Evolutionary conservation across 2,113 vertebrate genomes (phyloP).

Genomic region (Phalacrocorax brasilianus): DNA sequence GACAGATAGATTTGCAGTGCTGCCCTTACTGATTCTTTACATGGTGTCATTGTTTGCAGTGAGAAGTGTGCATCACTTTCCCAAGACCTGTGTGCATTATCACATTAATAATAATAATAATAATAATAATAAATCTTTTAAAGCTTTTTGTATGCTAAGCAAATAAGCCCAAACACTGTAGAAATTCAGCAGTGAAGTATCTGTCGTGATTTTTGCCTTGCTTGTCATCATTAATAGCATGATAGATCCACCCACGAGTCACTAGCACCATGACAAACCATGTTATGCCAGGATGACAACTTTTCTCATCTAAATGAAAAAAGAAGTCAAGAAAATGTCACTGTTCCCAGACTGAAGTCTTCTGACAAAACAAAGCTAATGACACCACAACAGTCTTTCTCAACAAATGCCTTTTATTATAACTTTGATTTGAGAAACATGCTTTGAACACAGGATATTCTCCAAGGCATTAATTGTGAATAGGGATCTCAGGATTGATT

Average conservation of each 20-base stretch:
- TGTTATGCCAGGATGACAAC: slow-evolving; percentile 15
- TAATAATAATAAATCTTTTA: background rate
- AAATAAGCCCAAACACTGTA: background rate
- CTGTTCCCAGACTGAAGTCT: slow-evolving; percentile 5
- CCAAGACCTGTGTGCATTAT: background rate
- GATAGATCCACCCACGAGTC: background rate
- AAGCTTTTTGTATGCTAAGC: background rate
- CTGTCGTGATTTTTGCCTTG: slow-evolving; percentile 1
- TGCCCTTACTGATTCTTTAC: background rate
- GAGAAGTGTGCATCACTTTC: background rate
- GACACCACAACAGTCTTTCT: slow-evolving; percentile 10
- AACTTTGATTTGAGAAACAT: slow-evolving; percentile 19
- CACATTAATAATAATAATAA: background rate
- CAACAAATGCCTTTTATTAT: slow-evolving; percentile 16
- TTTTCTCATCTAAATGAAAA: slow-evolving; percentile 29
- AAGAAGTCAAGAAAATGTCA: slow-evolving; percentile 34
- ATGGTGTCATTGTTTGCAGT: background rate
- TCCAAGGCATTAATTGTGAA: background rate
- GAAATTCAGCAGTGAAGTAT: background rate
- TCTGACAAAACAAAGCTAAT: slow-evolving; percentile 49
- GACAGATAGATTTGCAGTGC: background rate
- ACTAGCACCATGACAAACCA: background rate
- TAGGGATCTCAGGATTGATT: background rate
- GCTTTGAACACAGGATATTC: background rate
- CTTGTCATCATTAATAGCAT: slow-evolving; percentile 1